phyloP scores from a whole-genome alignment of 2,113 vertebrate genomes.

The Xiphorhynchus elegans region DNA sequence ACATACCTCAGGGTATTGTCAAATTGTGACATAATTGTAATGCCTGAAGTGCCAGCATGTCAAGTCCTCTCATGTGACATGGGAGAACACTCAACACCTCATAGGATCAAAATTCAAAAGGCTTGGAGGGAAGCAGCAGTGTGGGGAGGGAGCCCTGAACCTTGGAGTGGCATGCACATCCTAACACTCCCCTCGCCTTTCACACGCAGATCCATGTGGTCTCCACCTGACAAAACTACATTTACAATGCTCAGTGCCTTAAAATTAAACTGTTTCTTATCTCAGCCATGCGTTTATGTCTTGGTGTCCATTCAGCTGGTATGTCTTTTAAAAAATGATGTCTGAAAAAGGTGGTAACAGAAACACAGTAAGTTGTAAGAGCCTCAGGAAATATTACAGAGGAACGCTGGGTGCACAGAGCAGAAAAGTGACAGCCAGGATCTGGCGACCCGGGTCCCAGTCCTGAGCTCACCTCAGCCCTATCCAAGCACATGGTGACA shows the following conservation, averaged over 20 bases:
- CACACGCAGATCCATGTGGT: conserved; percentile 28
- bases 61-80: background rate
- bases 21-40: conserved; percentile 14
- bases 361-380: background rate
- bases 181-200: background rate
- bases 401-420: background rate
- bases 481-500: background rate
- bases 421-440: background rate
- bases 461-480: background rate
- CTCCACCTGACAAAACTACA: conserved; percentile 32
- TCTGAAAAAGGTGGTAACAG: background rate
- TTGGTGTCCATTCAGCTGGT: background rate
- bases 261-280: conserved; percentile 8
- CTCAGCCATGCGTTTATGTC: background rate
- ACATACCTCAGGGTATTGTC: background rate
- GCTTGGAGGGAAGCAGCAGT: background rate
- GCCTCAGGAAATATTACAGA: background rate
- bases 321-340: background rate
- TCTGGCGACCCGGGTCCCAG: background rate
- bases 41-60: background rate
- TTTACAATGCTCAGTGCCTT: background rate
- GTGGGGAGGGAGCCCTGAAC: background rate
- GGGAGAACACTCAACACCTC: background rate
- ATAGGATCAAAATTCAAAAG: background rate
- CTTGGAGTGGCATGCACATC: background rate